phyloP scores from a whole-genome alignment of 2,888 invertebrate species.

The Synanthedon myopaeformis region DNA sequence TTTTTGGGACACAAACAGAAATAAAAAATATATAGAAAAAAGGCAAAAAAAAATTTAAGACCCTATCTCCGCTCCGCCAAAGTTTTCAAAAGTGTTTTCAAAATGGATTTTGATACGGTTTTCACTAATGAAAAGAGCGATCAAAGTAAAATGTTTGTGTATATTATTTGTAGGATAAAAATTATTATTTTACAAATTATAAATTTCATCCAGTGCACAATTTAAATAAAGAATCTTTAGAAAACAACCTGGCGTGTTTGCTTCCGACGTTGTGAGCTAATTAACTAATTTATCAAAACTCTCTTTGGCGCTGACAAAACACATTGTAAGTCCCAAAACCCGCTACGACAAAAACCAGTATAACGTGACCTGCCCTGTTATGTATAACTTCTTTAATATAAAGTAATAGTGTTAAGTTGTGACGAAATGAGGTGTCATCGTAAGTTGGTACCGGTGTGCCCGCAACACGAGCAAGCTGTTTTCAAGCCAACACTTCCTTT shows the following conservation, averaged over 20 bases:
- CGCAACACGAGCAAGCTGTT: slow-evolving; percentile 1
- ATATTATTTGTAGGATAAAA: too few species aligned
- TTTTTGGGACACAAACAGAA: too few species aligned
- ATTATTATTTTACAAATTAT: too few species aligned
- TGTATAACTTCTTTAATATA: not conserved
- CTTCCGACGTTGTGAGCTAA: slow-evolving; percentile 4
- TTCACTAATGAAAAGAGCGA: too few species aligned
- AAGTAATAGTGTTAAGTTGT: not conserved
- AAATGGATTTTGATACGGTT: too few species aligned
- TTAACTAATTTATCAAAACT: slow-evolving; percentile 11
- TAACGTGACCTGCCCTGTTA: not conserved
- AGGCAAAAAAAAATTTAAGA: too few species aligned
- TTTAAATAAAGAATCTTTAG: slow-evolving; percentile 3
- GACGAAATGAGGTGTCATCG: not conserved
- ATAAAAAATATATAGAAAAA: too few species aligned
- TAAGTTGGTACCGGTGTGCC: not conserved
- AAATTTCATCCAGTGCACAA: slow-evolving; percentile 2
- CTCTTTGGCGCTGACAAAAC: slow-evolving; percentile 6
- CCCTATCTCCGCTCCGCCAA: too few species aligned
- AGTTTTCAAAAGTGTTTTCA: too few species aligned
- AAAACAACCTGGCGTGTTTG: not conserved
- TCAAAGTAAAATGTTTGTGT: too few species aligned
- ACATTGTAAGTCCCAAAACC: slow-evolving; percentile 9
- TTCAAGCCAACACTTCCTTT: slow-evolving; percentile 6
- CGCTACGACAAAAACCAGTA: slow-evolving; percentile 1